These are phyloP conservation scores for Scaptomyza reducta DNA, from an alignment of 2,888 invertebrate species.

Conservation along the genomic window DNA sequence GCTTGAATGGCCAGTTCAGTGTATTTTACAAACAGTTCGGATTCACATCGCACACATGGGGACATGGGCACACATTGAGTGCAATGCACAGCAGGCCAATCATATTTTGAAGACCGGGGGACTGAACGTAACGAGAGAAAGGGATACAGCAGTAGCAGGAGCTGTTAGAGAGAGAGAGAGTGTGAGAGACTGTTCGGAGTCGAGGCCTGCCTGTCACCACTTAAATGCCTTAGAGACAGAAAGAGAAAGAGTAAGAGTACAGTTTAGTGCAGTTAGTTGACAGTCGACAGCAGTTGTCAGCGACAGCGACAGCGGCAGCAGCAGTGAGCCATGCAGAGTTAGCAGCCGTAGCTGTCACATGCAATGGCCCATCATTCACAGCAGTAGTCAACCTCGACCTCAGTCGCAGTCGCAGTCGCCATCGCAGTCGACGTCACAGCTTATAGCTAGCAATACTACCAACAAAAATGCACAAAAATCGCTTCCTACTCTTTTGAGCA, in stretches of 20 bases:
- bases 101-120: slow-evolving; percentile 36
- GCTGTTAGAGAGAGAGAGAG: too few species aligned
- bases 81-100: slow-evolving; percentile 49
- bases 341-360: slow-evolving; percentile 46
- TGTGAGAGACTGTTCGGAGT: neutral
- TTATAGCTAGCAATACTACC: neutral
- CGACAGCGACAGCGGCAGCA: slow-evolving; percentile 30
- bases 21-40: slow-evolving; percentile 17
- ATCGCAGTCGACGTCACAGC: neutral
- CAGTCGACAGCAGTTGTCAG: slow-evolving; percentile 21
- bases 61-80: slow-evolving; percentile 2
- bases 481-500: neutral
- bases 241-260: slow-evolving; percentile 31
- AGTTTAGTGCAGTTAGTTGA: slow-evolving; percentile 53
- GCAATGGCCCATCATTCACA: slow-evolving; percentile 52
- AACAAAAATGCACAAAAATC: slow-evolving; percentile 8
- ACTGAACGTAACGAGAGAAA: neutral
- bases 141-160: neutral
- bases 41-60: neutral
- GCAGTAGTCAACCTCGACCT: slow-evolving; percentile 1
- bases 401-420: neutral
- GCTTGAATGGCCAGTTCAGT: slow-evolving; percentile 53
- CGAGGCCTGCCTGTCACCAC: slow-evolving; percentile 51
- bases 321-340: slow-evolving; percentile 24
- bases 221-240: slow-evolving; percentile 42